Evolutionary conservation across 2,888 invertebrate genomes (phyloP).

Genomic region (Philopedon plagiatum): DNA sequence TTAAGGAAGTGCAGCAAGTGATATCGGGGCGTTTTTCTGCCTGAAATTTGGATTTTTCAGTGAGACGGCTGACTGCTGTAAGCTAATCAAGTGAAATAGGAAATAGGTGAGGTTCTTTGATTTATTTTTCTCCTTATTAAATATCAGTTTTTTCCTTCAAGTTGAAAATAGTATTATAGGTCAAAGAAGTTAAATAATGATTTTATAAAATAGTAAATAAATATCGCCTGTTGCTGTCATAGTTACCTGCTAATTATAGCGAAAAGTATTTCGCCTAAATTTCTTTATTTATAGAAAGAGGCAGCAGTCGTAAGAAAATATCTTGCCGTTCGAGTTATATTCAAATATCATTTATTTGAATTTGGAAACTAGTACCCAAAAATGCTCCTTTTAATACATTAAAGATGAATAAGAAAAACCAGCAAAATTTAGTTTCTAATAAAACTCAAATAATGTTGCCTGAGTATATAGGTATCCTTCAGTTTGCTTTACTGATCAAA

Average conservation of each 20-base stretch:
- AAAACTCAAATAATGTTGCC: too few relatives aligned
- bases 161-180: not conserved
- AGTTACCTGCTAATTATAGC: slow-evolving; percentile 17
- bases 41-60: slow-evolving; percentile 33
- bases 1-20: slow-evolving; percentile 8
- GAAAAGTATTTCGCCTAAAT: not conserved
- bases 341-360: too few relatives aligned
- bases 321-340: not conserved
- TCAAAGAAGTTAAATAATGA: not conserved
- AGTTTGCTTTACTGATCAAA: too few relatives aligned
- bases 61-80: slow-evolving; percentile 7
- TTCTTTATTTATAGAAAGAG: not conserved
- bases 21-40: slow-evolving; percentile 17
- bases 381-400: too few relatives aligned
- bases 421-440: too few relatives aligned
- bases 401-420: too few relatives aligned
- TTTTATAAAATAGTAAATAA: not conserved
- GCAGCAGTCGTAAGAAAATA: not conserved
- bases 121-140: not conserved
- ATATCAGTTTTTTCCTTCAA: not conserved
- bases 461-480: too few relatives aligned
- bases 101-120: slow-evolving; percentile 3
- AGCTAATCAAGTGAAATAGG: not conserved
- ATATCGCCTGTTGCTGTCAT: slow-evolving; percentile 18
- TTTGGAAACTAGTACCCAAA: too few relatives aligned